Conservation (phyloP, 1,140 invertebrate genomes). For the Cyrtorhinus lividipennis region DNA sequence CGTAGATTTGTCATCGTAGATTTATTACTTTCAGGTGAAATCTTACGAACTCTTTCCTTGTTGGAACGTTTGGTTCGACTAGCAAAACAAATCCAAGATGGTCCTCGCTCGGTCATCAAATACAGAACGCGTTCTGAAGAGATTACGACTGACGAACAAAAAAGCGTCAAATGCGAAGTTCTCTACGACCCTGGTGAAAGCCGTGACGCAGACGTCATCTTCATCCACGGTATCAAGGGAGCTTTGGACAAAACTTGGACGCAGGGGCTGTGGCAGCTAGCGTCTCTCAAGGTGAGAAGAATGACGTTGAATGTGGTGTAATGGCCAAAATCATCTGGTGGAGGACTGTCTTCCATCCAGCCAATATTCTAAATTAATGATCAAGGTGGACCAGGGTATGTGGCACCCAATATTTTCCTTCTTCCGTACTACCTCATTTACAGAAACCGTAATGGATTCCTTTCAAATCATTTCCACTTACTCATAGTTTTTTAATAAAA, state of each 20-base stretch:
- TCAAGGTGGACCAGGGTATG: background rate
- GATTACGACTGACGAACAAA: background rate
- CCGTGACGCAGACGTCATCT: conserved; percentile 37
- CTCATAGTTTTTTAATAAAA: too few species aligned
- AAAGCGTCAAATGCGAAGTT: conserved; percentile 25
- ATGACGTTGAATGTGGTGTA: too few species aligned
- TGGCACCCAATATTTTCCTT: too few species aligned
- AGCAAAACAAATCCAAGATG: background rate
- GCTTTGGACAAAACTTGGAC: conserved; percentile 40
- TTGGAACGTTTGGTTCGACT: background rate
- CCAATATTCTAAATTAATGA: too few species aligned
- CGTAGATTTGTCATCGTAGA: too few species aligned
- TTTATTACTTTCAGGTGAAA: background rate
- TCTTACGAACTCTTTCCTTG: background rate
- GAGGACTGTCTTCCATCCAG: background rate
- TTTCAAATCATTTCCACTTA: too few species aligned
- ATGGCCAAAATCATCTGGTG: too few species aligned
- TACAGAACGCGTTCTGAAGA: background rate
- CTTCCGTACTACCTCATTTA: too few species aligned
- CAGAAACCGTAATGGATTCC: too few species aligned
- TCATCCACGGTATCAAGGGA: conserved; percentile 43
- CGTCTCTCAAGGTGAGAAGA: conserved; percentile 8
- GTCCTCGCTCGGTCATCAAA: background rate
- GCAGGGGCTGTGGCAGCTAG: conserved; percentile 35
- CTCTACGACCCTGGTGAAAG: conserved; percentile 24